Base-by-base conservation (phyloP, 2,797 vertebrate species). In the Sebastes baramenuke region DNA sequence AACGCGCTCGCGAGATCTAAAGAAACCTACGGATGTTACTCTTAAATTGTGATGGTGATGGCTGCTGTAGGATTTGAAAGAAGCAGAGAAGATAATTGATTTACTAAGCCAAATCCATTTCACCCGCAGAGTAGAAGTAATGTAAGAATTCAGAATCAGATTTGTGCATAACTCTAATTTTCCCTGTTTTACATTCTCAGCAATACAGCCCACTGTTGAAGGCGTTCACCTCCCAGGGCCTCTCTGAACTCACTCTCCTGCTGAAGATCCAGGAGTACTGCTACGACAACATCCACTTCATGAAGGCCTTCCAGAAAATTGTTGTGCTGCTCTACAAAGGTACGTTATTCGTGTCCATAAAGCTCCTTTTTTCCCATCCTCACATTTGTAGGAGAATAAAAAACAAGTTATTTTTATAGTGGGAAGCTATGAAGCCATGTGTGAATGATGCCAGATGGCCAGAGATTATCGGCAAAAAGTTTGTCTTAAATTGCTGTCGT, bases 291-390 rank as follows among this genome's bases (percentile, higher is more conserved):
- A 98, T 99, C 93, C 97, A 98, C 91, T 98, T 99, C 95, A 98
- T 98, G 97, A 99, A 97, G 88, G 95, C 98, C 93, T 99, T 99
- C 95, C 98, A 98, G 96, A 98, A 98, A 95, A 98, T 98, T 75
- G 96, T 98, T 88, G 96, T 98, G 92, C 97, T 98, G 86, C 97
- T 98, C 91, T 98, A 98, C 90, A 99, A 98, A 98, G 97, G 97
- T 97, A 67, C 32, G 36, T 62, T 67, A 11, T 82, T 65, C 55
- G 3, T 29, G 32, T 49, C 18, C n/a, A 24, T 5, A n/a, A 30
- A 32, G n/a, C 30, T 49, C 3, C 18, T 3, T 8, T 49, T 32
- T 36, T 38, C 1, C n/a, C 25, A 32, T 20, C 46, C 29, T 64
- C 34, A 2, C 24, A 34, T 75, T 68, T 75, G 13, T 12, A 2